Evolutionary conservation across 2,888 invertebrate genomes (phyloP).

Genomic region (Drosophila dives): DNA sequence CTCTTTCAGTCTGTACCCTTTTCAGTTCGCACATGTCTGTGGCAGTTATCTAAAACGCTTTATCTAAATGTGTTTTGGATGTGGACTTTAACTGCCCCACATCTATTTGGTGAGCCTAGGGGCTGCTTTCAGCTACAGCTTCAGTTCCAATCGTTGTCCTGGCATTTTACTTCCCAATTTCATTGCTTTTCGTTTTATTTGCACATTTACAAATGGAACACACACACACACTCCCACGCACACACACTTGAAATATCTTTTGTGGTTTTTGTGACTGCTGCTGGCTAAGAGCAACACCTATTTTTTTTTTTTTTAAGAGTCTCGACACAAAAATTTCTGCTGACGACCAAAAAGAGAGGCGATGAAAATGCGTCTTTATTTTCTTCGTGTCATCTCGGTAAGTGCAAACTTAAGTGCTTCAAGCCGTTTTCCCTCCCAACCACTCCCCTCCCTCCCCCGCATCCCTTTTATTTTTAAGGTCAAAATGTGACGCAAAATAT

Average conservation of each 20-base stretch:
- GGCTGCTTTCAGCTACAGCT: constrained; percentile 12
- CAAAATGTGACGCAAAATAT: constrained; percentile 9
- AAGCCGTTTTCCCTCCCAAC: neutral
- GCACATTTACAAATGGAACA: constrained; percentile 75
- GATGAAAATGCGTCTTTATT: constrained; percentile 38
- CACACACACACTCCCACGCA: constrained; percentile 11
- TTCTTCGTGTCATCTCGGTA: constrained; percentile 55
- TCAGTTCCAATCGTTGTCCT: constrained; percentile 3
- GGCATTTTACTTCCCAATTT: constrained; percentile 45
- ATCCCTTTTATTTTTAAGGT: neutral
- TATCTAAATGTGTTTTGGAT: constrained; percentile 70
- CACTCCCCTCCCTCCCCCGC: rapidly evolving
- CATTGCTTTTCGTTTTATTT: constrained; percentile 77
- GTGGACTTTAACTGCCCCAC: constrained; percentile 37
- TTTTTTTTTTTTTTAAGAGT: constrained; percentile 57
- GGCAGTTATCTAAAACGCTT: constrained; percentile 77
- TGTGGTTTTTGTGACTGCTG: constrained; percentile 43
- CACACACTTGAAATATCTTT: constrained; percentile 37
- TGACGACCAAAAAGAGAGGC: constrained; percentile 26
- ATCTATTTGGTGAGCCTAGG: constrained; percentile 19
- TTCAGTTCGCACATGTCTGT: constrained; percentile 40
- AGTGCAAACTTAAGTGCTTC: constrained; percentile 63
- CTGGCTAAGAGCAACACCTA: constrained; percentile 58
- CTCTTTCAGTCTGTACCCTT: neutral
- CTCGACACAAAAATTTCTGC: constrained; percentile 24